phyloP scores from a whole-genome alignment of 92 coral and sea anemone genomes.

The Phymanthus crucifer region DNA sequence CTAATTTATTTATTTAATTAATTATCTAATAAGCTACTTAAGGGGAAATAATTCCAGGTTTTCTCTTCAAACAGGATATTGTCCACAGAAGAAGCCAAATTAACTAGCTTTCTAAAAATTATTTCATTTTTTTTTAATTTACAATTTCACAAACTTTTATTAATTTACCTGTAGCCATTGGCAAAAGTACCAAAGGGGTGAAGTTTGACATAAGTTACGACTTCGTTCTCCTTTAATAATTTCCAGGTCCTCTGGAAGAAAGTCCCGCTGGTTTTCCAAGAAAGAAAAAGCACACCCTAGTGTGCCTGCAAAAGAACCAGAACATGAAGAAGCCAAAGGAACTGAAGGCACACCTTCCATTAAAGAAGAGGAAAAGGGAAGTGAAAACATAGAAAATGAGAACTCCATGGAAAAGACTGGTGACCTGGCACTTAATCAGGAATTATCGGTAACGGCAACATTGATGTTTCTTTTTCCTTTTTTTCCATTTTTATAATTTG shows the following conservation, averaged over 20 bases:
- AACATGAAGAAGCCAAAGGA: background rate
- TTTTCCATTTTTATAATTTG: background rate
- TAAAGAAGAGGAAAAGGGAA: slow-evolving; percentile 8
- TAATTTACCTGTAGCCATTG: too few relatives aligned
- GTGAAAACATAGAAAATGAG: slow-evolving; percentile 23
- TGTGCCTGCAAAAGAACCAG: background rate
- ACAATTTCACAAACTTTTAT: too few relatives aligned
- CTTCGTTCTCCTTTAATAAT: background rate
- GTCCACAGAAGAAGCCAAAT: too few relatives aligned
- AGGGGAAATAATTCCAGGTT: too few relatives aligned
- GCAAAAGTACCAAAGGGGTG: too few relatives aligned
- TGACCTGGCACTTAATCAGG: background rate
- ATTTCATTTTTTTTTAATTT: too few relatives aligned
- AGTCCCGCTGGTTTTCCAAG: slow-evolving; percentile 53
- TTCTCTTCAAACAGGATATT: too few relatives aligned
- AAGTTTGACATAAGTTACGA: too few relatives aligned
- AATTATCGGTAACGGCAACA: background rate
- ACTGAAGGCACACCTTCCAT: background rate
- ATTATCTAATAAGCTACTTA: too few relatives aligned
- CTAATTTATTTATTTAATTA: too few relatives aligned
- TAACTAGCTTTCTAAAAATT: too few relatives aligned
- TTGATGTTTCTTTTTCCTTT: background rate
- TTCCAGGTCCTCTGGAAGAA: slow-evolving; percentile 13
- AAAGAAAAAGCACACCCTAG: slow-evolving; percentile 3
- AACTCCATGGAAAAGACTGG: background rate